Evolutionary conservation across 92 coral and sea anemone genomes (phyloP), one percentile per base, ranked within the genome.

Genomic region (Siderastrea siderea): DNA sequence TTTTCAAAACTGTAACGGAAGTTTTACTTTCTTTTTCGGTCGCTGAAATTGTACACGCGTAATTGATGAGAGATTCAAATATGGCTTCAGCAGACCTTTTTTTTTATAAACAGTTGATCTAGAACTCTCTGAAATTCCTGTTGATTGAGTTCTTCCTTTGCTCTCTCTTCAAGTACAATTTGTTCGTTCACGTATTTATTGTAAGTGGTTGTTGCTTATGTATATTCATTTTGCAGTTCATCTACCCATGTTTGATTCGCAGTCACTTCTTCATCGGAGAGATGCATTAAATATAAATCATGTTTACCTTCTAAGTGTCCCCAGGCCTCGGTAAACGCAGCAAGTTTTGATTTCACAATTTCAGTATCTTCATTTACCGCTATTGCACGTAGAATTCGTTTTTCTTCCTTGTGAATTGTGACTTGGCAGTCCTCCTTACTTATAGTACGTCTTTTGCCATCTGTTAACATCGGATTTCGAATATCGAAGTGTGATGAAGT

Each of bases 251-350:
- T 68, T 10, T 68, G 49, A 4, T 49, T 58, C 47, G 26, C 72
- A 57, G 63, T 54, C 58, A 71, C 44, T 80, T 64, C n/a, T 47
- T 79, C 84, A 16, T 61, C 84, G n/a, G n/a, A 14, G 0, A 19
- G 19, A 17, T 64, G n/a, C 68, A 64, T 64, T 9, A 43, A 14
- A 19, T 81, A 81, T 48, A 68, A 14, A 57, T 83, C 87, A 69
- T 83, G 87, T 26, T 71, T 83, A 51, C 66, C 53, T 83, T 83
- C 87, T 13, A 63, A 15, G 38, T 14, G 59, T 14, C n/a, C 43
- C 86, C 86, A 81, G n/a, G 86, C 50, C 67, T 81, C 65, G 17
- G 1, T 49, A 44, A 81, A 66, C 76, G 66, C 76, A 51, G 11
- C 11, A 38, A n/a, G 67, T 8, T 59, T 81, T 68, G 60, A 47